Evolutionary conservation across 2,113 vertebrate genomes (phyloP).

Genomic region (Scatophagus argus): DNA sequence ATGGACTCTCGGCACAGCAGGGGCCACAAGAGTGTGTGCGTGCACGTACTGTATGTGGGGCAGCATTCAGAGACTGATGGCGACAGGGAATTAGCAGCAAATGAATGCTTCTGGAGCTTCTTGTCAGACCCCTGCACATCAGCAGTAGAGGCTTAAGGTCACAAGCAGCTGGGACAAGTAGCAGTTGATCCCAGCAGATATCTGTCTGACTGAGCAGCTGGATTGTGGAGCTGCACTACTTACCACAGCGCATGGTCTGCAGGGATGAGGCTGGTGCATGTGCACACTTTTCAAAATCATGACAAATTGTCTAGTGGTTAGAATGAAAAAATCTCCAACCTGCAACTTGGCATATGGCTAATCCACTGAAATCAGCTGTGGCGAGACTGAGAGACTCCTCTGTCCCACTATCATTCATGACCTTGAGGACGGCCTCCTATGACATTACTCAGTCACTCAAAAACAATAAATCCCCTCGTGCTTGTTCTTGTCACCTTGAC

Average conservation of each 20-base stretch:
- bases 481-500: constrained; percentile 33
- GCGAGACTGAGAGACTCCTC: constrained; percentile 23
- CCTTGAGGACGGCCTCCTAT: constrained; percentile 23
- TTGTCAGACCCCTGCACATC: constrained; percentile 72
- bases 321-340: neutral
- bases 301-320: neutral
- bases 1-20: constrained; percentile 45
- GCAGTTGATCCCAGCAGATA: constrained; percentile 65
- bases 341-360: neutral
- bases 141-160: constrained; percentile 64
- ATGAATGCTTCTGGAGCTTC: constrained; percentile 65
- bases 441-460: constrained; percentile 27
- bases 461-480: constrained; percentile 28
- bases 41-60: constrained; percentile 35
- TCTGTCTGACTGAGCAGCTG: constrained; percentile 42
- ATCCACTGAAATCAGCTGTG: neutral
- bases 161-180: constrained; percentile 58
- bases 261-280: neutral
- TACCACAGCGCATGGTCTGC: neutral
- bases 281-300: constrained; percentile 1
- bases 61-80: constrained; percentile 56
- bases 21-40: constrained; percentile 4
- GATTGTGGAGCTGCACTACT: neutral
- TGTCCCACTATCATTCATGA: neutral
- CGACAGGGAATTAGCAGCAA: constrained; percentile 72